Evolutionary conservation across 2,797 vertebrate species (phyloP).

Genomic region (Rallus crepitans): DNA sequence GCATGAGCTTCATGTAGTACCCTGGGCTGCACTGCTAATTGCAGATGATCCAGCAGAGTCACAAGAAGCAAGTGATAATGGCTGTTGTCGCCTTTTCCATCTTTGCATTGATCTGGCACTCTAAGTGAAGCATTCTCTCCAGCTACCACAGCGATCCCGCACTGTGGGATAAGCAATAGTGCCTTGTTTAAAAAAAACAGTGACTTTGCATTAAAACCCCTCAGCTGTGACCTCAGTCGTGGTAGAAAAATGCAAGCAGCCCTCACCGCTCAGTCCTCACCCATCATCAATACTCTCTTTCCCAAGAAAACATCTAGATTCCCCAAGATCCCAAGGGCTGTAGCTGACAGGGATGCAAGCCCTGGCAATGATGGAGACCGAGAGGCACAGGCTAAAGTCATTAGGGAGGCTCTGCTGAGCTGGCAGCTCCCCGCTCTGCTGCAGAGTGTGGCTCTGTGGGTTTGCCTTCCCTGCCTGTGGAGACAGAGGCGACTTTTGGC

Average conservation of each 20-base stretch:
- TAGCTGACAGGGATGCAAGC: neutral
- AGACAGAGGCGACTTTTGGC: neutral
- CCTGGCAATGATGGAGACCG: neutral
- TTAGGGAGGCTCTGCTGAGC: neutral
- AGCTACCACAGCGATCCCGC: neutral
- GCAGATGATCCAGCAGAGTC: neutral
- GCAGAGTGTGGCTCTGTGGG: neutral
- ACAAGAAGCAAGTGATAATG: neutral
- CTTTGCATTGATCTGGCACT: neutral
- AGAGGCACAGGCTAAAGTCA: neutral
- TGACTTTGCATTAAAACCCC: neutral
- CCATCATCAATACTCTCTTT: neutral
- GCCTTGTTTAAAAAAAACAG: accelerated
- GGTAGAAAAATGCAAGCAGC: neutral
- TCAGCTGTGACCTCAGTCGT: neutral
- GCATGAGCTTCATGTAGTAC: neutral
- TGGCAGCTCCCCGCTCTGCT: neutral
- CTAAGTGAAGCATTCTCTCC: neutral
- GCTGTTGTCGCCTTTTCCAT: neutral
- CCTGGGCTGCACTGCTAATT: neutral
- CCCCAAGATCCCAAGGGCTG: neutral
- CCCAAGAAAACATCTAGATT: neutral
- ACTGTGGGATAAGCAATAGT: neutral
- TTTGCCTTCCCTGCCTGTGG: neutral
- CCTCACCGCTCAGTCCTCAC: neutral